These are phyloP conservation scores for Diuraphis noxia DNA, from an alignment of 1,140 invertebrate genomes.

Conservation along the genomic window DNA sequence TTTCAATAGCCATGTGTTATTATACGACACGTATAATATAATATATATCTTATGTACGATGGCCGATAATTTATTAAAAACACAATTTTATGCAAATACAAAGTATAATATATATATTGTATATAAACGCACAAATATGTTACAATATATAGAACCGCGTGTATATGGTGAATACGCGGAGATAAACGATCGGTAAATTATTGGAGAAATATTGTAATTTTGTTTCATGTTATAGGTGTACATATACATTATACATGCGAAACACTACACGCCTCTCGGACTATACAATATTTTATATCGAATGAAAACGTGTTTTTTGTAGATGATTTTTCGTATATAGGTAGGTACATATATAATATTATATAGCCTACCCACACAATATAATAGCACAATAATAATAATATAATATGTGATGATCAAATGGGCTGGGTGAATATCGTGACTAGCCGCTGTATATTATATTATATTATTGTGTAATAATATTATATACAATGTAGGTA, in stretches of 20 bases:
- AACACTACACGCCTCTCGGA: not conserved
- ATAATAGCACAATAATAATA: no score
- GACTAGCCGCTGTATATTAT: not conserved
- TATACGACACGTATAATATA: not conserved
- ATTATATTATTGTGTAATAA: not conserved
- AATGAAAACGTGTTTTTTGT: not conserved
- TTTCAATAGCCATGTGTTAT: not conserved
- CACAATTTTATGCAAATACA: not conserved
- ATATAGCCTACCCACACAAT: not conserved
- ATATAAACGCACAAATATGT: not conserved
- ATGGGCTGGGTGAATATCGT: not conserved
- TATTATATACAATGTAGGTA: not conserved
- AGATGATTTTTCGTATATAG: not conserved
- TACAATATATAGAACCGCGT: not conserved
- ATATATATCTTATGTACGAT: not conserved
- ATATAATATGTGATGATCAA: not conserved
- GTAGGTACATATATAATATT: not conserved
- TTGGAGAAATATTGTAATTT: conserved; percentile 5
- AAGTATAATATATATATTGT: not conserved
- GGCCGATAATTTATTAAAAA: not conserved
- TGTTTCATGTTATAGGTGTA: not conserved
- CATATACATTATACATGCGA: not conserved
- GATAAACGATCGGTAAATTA: conserved; percentile 32
- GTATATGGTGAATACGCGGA: no score
- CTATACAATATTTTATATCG: not conserved